Evolutionary conservation across 2,888 invertebrate species (phyloP).

Genomic region (Andricus curvator): DNA sequence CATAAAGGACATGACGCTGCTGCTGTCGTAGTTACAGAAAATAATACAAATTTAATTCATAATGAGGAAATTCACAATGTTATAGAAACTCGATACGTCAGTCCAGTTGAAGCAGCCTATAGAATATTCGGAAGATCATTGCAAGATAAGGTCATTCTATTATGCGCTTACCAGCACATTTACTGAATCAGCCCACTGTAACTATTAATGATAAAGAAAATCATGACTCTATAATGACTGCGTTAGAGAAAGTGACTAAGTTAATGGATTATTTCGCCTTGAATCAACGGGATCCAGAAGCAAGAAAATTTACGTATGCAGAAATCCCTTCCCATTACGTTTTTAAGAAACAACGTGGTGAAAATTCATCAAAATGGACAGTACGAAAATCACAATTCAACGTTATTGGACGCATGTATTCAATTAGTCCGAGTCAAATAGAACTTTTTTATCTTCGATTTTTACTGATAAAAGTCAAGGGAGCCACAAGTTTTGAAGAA

Average conservation of each 20-base stretch:
- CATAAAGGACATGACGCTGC: constrained; percentile 62
- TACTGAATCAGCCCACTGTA: background rate
- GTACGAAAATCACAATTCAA: background rate
- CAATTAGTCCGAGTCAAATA: constrained; percentile 44
- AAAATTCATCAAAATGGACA: too few species aligned
- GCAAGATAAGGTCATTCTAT: constrained; percentile 19
- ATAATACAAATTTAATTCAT: constrained; percentile 3
- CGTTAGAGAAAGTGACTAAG: too few species aligned
- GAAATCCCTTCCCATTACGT: too few species aligned
- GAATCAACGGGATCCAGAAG: too few species aligned
- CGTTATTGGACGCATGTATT: constrained; percentile 37
- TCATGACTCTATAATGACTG: too few species aligned
- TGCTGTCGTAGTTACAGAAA: constrained; percentile 33
- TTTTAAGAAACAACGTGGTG: too few species aligned
- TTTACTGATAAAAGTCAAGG: constrained; percentile 26
- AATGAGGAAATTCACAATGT: constrained; percentile 44
- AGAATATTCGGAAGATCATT: constrained; percentile 45
- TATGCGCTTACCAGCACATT: too few species aligned
- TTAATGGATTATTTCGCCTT: too few species aligned
- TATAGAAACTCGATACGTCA: constrained; percentile 47
- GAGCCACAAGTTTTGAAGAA: constrained; percentile 40
- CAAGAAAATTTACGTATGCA: too few species aligned
- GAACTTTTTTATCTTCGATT: constrained; percentile 37
- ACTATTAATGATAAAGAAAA: too few species aligned
- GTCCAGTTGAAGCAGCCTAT: constrained; percentile 51